Evolutionary conservation across 2,113 vertebrate species (phyloP).

Genomic region (Tyrannus savana): DNA sequence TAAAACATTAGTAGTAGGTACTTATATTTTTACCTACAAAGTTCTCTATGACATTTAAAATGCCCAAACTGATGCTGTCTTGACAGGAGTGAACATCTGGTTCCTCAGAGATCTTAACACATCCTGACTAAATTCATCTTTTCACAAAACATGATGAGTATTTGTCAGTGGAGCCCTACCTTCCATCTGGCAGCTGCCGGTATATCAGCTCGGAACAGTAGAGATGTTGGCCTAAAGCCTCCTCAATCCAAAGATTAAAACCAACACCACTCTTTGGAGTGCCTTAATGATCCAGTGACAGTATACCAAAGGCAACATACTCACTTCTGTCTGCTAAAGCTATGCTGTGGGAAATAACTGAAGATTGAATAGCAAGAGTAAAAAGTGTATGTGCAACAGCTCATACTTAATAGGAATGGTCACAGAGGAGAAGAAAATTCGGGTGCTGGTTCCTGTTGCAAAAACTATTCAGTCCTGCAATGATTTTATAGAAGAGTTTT

Average conservation of each 20-base stretch:
- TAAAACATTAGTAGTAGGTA: background rate
- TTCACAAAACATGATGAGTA: background rate
- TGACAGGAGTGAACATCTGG: background rate
- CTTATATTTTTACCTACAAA: background rate
- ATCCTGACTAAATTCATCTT: background rate
- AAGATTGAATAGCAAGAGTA: background rate
- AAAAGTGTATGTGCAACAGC: background rate
- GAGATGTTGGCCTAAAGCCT: background rate
- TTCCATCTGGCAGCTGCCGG: background rate
- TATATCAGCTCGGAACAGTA: background rate
- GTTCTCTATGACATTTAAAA: background rate
- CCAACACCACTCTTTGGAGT: background rate
- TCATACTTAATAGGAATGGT: background rate
- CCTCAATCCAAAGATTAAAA: background rate
- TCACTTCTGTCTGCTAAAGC: background rate
- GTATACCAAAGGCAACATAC: background rate
- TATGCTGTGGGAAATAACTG: background rate
- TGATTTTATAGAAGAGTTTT: background rate
- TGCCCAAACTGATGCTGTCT: background rate
- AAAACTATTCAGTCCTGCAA: background rate
- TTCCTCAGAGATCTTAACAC: background rate
- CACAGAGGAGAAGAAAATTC: background rate
- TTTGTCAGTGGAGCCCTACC: background rate
- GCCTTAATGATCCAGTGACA: background rate
- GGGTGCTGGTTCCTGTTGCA: background rate